phyloP scores from a whole-genome alignment of 1,140 invertebrate genomes.

The Paramacrobiotus metropolitanus region DNA sequence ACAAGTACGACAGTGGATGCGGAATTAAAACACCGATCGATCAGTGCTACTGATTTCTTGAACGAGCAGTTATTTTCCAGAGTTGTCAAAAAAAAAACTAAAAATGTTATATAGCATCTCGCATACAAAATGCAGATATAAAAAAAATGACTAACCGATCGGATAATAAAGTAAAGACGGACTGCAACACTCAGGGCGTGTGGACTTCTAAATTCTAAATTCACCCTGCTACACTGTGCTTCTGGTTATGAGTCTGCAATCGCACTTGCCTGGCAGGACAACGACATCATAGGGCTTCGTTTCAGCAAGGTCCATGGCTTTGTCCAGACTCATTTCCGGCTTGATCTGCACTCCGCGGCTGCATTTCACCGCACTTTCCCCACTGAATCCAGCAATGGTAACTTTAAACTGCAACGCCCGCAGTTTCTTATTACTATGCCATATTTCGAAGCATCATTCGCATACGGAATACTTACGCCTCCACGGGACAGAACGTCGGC shows the following conservation, averaged over 20 bases:
- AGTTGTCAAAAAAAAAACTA: too few relatives aligned
- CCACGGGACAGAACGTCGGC: not conserved
- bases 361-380: constrained; percentile 35
- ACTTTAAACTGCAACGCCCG: constrained; percentile 35
- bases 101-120: too few relatives aligned
- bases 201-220: too few relatives aligned
- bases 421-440: not conserved
- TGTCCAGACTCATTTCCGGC: constrained; percentile 44
- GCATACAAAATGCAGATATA: not conserved
- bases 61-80: too few relatives aligned
- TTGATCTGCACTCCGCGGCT: constrained; percentile 53
- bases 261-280: constrained; percentile 53
- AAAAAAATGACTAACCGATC: not conserved
- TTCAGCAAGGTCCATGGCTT: constrained; percentile 23
- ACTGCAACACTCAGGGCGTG: too few relatives aligned
- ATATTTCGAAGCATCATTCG: not conserved
- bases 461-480: not conserved
- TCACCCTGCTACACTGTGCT: too few relatives aligned
- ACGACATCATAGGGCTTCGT: constrained; percentile 30
- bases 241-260: too few relatives aligned
- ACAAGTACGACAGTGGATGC: not conserved
- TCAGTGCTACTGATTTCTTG: too few relatives aligned
- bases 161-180: not conserved
- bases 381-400: constrained; percentile 53
- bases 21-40: too few relatives aligned